Evolutionary conservation across 2,888 invertebrate genomes (phyloP), one percentile per base, ranked within the genome.

Genomic region (Cylindroiulus punctatus): DNA sequence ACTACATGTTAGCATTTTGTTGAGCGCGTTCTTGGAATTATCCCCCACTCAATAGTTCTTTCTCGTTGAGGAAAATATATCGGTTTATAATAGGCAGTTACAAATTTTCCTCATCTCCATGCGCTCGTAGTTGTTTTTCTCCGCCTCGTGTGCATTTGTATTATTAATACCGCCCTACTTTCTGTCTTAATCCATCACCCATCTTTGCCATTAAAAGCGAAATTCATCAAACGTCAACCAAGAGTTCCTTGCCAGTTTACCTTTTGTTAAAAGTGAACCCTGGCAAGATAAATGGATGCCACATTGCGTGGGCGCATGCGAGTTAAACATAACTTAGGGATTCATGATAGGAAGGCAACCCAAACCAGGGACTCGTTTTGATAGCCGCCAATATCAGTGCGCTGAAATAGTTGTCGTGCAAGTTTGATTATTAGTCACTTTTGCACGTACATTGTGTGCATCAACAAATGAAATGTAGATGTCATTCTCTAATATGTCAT

Each of bases 71-170:
- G 65, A 65, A 65, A 65, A 65, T 10, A 26, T 65, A 65, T 65
- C 65, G 65, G 65, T 65, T 65, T 65, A 65, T 65, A 65, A 65
- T 65, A 65, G 65, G 65, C 65, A 65, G 65, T 65, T 65, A 26
- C 65, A 65, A 26, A 65, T 65, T 65, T 65, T 65, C 26, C 26
- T 65, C 65, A 65, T 65, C 65, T 26, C 65, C 26, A 65, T 26
- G 65, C 65, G n/a, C 26, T 65, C 65, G 26, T 26, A 26, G 65
- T 65, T 65, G 65, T 65, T 65, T 65, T 65, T 65, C 65, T 65
- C 65, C 65, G 65, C 65, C 65, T 65, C 65, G 26, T 26, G 65
- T 26, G 65, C 65, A 65, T 65, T 65, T 65, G 65, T 22, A 65
- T 65, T 65, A 65, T 65, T 65, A 65, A 65, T 65, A 65, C 65